phyloP scores from a whole-genome alignment of 2,797 vertebrate species.

The Acipenser oxyrinchus region DNA sequence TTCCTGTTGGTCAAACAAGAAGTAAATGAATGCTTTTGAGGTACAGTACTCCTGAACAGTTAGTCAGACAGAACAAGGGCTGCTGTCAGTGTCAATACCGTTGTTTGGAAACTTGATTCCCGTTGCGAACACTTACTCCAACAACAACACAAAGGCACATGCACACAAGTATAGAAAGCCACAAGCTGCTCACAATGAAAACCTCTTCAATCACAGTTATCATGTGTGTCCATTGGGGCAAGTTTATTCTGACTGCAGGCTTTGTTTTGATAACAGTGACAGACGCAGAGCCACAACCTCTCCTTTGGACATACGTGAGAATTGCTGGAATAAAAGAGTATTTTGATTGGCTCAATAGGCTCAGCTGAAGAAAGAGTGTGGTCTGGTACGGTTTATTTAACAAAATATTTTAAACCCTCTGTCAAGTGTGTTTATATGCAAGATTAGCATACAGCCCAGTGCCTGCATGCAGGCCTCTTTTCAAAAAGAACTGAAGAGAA shows the following conservation, averaged over 20 bases:
- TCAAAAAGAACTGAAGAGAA: no score
- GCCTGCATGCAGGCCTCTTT: no score
- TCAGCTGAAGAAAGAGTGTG: no score
- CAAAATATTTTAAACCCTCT: no score
- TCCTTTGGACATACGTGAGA: no score
- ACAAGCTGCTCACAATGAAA: neutral
- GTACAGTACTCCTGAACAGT: neutral
- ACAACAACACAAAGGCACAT: neutral
- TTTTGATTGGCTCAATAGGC: no score
- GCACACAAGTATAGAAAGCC: neutral
- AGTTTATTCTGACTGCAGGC: neutral
- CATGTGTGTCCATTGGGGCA: neutral
- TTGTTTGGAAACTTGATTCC: slow-evolving; percentile 2
- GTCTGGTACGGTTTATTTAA: no score
- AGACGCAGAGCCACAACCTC: neutral
- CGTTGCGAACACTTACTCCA: neutral
- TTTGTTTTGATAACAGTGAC: neutral
- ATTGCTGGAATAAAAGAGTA: no score
- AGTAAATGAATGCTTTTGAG: neutral
- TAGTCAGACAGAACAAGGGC: neutral
- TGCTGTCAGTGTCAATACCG: neutral
- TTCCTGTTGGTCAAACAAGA: neutral
- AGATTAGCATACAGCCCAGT: no score
- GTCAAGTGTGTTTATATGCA: no score
- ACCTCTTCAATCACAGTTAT: neutral